Base-by-base conservation (phyloP, 2,888 invertebrate genomes). In the Kuschelorhynchus macadamiae region DNA sequence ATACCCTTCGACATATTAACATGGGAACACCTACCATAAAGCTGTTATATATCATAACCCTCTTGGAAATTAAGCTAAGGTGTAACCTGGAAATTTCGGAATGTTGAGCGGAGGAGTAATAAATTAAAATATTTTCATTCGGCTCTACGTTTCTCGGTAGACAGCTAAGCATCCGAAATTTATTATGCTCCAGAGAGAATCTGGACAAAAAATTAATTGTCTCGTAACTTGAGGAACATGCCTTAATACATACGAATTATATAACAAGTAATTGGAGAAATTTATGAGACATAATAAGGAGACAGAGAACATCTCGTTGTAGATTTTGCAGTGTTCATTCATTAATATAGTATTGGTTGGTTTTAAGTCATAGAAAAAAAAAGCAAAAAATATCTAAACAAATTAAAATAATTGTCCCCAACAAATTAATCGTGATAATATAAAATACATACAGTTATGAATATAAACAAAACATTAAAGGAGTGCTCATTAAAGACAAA, bases 91-190 rank as follows among this genome's bases (percentile, higher is more conserved):
- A 42, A 42, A 25, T 41, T 55, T 55, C 41, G 42, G n/a, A 53
- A 53, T 41, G 39, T 16, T 41, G 16, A 39, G 41, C 39, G 53
- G 25, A 55, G 25, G 21, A 39, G 17, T 30, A 55, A 42, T 55
- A 55, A 55, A 55, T 55, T 55, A 55, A 55, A 55, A 55, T 55
- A 55, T 30, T 55, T 55, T 42, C 52, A 42, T 55, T 36, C 36
- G 36, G 36, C 12, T 12, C 36, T 36, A 36, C 2, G 36, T 36
- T 36, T 11, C 36, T 36, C 36, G 7, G 36, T 36, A 11, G 36
- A n/a, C n/a, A 36, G 36, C 12, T 3, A 12, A 36, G 36, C 36
- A 11, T 11, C 12, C 36, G 39, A 39, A 49, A 60, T 60, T 60
- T 60, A 60, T 60, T 47, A 49, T 36, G 36, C 41, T 21, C 33